Base-by-base conservation (phyloP, 1,140 invertebrate genomes). In the Oryctes rhinoceros region DNA sequence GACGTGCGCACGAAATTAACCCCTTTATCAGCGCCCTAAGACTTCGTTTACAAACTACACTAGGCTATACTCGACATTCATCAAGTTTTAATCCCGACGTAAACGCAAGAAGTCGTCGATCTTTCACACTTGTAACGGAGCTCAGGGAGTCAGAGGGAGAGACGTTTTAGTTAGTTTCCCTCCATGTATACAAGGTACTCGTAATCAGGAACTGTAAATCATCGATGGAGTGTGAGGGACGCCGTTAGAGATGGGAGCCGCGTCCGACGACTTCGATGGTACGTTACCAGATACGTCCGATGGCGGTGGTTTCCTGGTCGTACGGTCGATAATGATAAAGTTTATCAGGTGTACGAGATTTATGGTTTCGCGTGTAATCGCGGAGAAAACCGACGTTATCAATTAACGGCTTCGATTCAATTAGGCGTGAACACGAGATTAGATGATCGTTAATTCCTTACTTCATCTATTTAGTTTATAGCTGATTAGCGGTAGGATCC, bases 41-140 rank as follows among this genome's bases (percentile, higher is more conserved):
- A 53, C 13, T 53, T 53, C 49, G 49, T 53, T 53, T 18, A 53
- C 49, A 53, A 53, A 53, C 49, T 53, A 53, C 49, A 13, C 13
- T n/a, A n/a, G 49, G n/a, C 9, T 53, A 53, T 11, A 18, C 49
- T 18, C 49, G 49, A 13, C 49, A 53, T 53, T 53, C 49, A 53
- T 53, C 49, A 53, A 44, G 49, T 53, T 53, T 53, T 53, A 53
- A 53, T 53, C 49, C 49, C 49, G n/a, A 44, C 39, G 49, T 53
- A 53, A 30, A 53, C 49, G 49, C n/a, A 53, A 53, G 49, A 53
- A 53, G 49, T 18, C 49, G 49, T 53, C n/a, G n/a, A 53, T 53
- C 49, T 53, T 53, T 53, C n/a, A 11, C 49, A 18, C 49, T 53
- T 15, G 49, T 53, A 53, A 44, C 5, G 49, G 13, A 30, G 24